Evolutionary conservation across 2,888 invertebrate genomes (phyloP).

Genomic region (Meta bourneti): DNA sequence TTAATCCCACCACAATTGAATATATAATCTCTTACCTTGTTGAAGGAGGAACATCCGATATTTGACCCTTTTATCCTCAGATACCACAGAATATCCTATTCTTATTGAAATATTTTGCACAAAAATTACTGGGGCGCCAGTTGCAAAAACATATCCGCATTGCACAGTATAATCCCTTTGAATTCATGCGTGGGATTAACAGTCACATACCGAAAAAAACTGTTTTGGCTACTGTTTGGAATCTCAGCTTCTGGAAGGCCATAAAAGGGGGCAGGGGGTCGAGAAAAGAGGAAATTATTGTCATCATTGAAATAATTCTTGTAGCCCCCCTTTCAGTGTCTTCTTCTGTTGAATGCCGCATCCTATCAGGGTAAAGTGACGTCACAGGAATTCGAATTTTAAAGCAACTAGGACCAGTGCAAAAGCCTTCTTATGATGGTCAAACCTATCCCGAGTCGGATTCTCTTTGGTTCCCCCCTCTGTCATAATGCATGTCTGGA

Average conservation of each 20-base stretch:
- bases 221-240: slow-evolving; percentile 42
- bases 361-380: slow-evolving; percentile 64
- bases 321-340: background rate
- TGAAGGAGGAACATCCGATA: background rate
- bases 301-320: slow-evolving; percentile 55
- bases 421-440: slow-evolving; percentile 46
- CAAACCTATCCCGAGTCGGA: slow-evolving; percentile 57
- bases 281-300: slow-evolving; percentile 43
- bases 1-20: background rate
- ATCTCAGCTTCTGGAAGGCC: slow-evolving; percentile 28
- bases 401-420: slow-evolving; percentile 30
- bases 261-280: slow-evolving; percentile 43
- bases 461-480: slow-evolving; percentile 23
- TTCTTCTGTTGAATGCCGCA: slow-evolving; percentile 24
- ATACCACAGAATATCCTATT: background rate
- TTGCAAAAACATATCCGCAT: background rate
- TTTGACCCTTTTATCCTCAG: background rate
- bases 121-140: background rate
- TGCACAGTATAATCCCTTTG: slow-evolving; percentile 12
- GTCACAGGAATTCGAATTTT: slow-evolving; percentile 32
- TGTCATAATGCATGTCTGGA: slow-evolving; percentile 40
- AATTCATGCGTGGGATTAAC: slow-evolving; percentile 12
- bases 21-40: background rate
- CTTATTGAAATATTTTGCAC: background rate
- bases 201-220: background rate